These are phyloP conservation scores for Phyllotreta cruciferae DNA, from an alignment of 2,888 invertebrate genomes.

Conservation along the genomic window DNA sequence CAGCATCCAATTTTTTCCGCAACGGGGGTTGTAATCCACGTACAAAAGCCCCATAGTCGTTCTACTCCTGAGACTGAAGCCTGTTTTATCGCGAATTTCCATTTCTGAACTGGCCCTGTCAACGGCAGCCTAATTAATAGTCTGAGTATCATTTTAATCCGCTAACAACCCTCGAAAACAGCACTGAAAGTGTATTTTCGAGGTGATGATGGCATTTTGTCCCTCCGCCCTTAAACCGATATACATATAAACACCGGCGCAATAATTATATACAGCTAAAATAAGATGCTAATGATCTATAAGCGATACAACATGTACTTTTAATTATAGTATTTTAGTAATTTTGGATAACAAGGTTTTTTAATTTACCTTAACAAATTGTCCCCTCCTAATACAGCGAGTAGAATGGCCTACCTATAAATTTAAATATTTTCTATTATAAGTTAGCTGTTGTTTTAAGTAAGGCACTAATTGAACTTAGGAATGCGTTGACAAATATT, in stretches of 20 bases:
- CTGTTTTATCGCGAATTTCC: constrained; percentile 38
- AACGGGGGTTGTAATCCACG: constrained; percentile 39
- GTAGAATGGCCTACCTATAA: too few species aligned
- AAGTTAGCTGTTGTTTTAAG: too few species aligned
- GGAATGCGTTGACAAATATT: too few species aligned
- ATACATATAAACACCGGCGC: constrained; percentile 5
- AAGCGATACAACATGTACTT: neutral
- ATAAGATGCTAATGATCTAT: constrained; percentile 14
- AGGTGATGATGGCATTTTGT: constrained; percentile 24
- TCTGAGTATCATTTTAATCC: constrained; percentile 45
- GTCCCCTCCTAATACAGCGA: too few species aligned
- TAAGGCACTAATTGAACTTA: too few species aligned
- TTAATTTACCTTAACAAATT: too few species aligned
- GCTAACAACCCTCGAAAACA: constrained; percentile 27
- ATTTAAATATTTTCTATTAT: too few species aligned
- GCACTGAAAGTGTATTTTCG: constrained; percentile 26
- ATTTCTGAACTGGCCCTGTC: constrained; percentile 44
- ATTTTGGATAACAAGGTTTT: neutral
- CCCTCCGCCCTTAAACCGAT: constrained; percentile 3
- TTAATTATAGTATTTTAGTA: neutral
- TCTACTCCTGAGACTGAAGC: constrained; percentile 34
- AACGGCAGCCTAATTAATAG: constrained; percentile 50
- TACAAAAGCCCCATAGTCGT: constrained; percentile 36
- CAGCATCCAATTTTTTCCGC: constrained; percentile 44
- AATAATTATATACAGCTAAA: constrained; percentile 3